Conservation (phyloP, 2,797 vertebrate genomes). For the Notamacropus eugenii region DNA sequence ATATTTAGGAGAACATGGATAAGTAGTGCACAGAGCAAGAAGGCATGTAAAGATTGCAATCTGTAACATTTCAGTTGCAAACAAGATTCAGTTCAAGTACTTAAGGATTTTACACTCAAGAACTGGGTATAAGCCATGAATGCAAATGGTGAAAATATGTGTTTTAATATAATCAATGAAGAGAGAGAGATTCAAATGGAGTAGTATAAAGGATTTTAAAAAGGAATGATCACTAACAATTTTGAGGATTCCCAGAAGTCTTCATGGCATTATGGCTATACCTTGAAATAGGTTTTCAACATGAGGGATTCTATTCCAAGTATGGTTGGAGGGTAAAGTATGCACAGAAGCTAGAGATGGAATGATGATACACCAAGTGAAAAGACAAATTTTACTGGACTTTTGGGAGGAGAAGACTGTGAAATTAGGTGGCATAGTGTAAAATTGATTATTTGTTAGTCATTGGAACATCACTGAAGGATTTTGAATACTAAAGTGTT, state of each 20-base stretch:
- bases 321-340: background rate
- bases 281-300: background rate
- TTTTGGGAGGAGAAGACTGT: background rate
- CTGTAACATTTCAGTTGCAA: background rate
- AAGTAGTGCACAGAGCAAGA: background rate
- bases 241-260: background rate
- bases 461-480: background rate
- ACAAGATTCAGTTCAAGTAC: background rate
- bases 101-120: background rate
- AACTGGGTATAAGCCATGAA: background rate
- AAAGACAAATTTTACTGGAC: background rate
- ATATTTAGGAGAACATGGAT: background rate
- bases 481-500: background rate
- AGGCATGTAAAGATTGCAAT: background rate
- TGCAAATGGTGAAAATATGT: background rate
- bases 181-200: background rate
- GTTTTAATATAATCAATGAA: background rate
- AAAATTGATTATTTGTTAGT: background rate
- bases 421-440: background rate
- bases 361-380: background rate
- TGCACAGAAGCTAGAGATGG: background rate
- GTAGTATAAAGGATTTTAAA: background rate
- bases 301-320: background rate
- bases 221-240: background rate
- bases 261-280: background rate